Percentiles rank a stretch among this genome's conserved stretches.
phyloP scores from a whole-genome alignment of 1,140 invertebrate genomes.

The Episyrphus balteatus region DNA sequence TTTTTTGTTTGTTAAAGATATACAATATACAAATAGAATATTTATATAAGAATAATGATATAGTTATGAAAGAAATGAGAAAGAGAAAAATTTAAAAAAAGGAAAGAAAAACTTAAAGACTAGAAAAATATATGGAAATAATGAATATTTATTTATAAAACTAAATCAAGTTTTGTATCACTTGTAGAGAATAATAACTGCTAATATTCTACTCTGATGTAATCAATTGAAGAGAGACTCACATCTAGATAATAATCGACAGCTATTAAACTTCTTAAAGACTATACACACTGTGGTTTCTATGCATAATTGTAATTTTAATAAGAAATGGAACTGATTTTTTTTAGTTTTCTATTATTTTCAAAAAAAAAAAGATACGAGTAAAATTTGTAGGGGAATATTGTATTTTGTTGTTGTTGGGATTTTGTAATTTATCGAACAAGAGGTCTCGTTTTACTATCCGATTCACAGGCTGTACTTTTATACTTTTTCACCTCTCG shows the following conservation, averaged over 20 bases:
- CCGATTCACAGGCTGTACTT: conserved; percentile 82
- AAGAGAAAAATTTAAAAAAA: conserved; percentile 2
- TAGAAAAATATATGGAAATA: not conserved
- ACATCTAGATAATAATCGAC: no score
- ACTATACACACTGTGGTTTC: no score
- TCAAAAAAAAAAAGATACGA: not conserved
- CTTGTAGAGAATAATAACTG: no score
- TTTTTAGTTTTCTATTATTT: not conserved
- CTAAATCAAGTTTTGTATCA: no score
- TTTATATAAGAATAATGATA: conserved; percentile 12
- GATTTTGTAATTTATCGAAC: conserved; percentile 82
- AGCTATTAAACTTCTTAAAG: no score
- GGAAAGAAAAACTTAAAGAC: conserved; percentile 1
- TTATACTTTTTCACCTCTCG: conserved; percentile 86
- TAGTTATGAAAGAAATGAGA: conserved; percentile 4
- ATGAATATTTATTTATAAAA: conserved; percentile 1
- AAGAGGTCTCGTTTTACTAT: conserved; percentile 78
- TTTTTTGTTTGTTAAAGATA: conserved; percentile 22
- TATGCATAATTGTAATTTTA: no score
- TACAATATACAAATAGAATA: conserved; percentile 40
- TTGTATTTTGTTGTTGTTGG: no score
- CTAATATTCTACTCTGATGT: no score
- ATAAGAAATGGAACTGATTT: not conserved
- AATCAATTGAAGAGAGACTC: no score
- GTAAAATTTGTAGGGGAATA: no score